Percentiles rank a stretch among this genome's conserved stretches.
Conservation (phyloP, 2,888 invertebrate species). For the Nasonia oneida region DNA sequence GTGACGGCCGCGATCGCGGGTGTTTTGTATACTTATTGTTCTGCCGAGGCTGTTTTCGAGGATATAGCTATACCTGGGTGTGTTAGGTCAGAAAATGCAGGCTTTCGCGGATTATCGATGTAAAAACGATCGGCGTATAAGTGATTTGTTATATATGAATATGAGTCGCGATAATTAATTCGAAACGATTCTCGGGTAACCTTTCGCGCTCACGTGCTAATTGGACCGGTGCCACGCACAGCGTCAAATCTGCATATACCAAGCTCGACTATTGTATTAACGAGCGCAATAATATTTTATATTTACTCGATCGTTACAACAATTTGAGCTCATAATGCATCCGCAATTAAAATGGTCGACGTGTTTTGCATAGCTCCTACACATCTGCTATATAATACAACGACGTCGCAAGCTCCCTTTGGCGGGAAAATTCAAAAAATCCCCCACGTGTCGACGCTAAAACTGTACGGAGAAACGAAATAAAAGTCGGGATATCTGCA, state of each 20-base stretch:
- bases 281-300: slow-evolving; percentile 16
- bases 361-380: no score
- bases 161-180: background rate
- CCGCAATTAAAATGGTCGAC: background rate
- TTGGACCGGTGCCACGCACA: slow-evolving; percentile 47
- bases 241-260: background rate
- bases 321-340: background rate
- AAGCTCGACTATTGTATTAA: background rate
- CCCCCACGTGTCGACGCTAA: no score
- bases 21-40: background rate
- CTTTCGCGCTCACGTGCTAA: slow-evolving; percentile 40
- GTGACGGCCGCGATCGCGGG: background rate
- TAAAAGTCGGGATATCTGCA: no score
- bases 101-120: no score
- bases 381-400: background rate
- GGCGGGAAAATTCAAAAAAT: background rate
- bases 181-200: background rate
- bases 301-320: slow-evolving; percentile 4
- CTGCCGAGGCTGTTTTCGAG: background rate
- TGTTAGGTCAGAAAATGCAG: no score
- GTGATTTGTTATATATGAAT: no score
- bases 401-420: background rate
- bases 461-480: no score
- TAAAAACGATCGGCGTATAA: no score
- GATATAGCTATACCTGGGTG: no score